These are phyloP conservation scores for Hydropotes inermis DNA, from an alignment of 2,113 vertebrate species.

Conservation along the genomic window DNA sequence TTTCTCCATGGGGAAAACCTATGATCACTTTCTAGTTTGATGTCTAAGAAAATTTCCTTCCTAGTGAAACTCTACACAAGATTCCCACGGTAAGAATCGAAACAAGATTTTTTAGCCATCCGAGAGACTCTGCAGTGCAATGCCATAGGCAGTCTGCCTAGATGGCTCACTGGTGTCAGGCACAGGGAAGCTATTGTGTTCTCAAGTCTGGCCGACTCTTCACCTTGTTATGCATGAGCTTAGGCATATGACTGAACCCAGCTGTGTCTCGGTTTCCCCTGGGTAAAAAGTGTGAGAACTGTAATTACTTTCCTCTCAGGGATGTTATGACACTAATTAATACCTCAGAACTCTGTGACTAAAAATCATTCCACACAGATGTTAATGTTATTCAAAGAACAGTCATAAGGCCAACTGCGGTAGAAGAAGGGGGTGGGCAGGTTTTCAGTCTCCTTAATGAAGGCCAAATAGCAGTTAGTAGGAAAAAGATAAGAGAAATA, in stretches of 20 bases:
- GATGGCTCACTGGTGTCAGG: neutral
- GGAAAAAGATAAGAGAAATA: neutral
- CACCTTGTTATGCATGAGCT: neutral
- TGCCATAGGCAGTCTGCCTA: fast-evolving
- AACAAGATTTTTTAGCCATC: neutral
- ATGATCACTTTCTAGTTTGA: neutral
- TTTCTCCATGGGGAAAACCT: neutral
- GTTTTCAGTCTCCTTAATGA: neutral
- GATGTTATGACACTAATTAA: slow-evolving; percentile 62
- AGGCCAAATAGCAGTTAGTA: neutral
- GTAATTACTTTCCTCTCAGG: slow-evolving; percentile 58
- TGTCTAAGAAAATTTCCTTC: neutral
- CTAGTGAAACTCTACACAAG: neutral
- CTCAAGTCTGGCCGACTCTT: neutral
- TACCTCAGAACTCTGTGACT: slow-evolving; percentile 50
- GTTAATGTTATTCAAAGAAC: slow-evolving; percentile 57
- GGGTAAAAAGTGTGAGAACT: slow-evolving; percentile 49
- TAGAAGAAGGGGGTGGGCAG: neutral
- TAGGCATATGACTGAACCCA: slow-evolving; percentile 5
- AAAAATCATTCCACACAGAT: slow-evolving; percentile 36
- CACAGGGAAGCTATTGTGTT: neutral
- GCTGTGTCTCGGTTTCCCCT: slow-evolving; percentile 7
- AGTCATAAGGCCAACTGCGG: neutral
- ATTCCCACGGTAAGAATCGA: neutral
- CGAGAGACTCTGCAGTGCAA: neutral